These are phyloP conservation scores for Sphyrna mokarran DNA, from an alignment of 2,113 vertebrate genomes.

Conservation along the genomic window DNA sequence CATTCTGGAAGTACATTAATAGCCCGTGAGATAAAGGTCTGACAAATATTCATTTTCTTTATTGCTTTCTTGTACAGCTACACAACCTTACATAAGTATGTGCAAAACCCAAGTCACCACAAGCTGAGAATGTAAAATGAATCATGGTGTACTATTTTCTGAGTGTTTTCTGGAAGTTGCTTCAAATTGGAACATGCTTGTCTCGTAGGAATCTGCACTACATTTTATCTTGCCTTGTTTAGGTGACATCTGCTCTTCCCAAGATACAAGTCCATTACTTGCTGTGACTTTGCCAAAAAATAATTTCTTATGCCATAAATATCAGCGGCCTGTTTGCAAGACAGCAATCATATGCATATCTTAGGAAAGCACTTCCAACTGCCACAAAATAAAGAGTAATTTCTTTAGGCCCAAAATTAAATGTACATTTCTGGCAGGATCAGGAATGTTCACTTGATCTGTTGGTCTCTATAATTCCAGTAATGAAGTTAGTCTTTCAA, in stretches of 20 bases:
- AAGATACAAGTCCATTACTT: neutral
- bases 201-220: neutral
- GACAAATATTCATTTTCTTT: neutral
- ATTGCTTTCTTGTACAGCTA: neutral
- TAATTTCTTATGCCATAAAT: neutral
- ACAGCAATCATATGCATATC: neutral
- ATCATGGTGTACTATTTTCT: neutral
- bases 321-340: neutral
- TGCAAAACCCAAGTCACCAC: neutral
- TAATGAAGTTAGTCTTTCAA: neutral
- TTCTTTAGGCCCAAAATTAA: neutral
- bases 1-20: neutral
- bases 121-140: neutral
- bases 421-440: neutral
- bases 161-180: neutral
- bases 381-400: neutral
- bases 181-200: neutral
- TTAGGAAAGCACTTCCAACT: neutral
- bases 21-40: neutral
- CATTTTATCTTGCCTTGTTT: neutral
- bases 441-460: neutral
- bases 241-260: neutral
- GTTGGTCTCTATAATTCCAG: neutral
- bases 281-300: neutral
- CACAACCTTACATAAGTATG: neutral